A percentile compares a stretch with the other conserved stretches of the same genome.
Conservation (phyloP, 1,140 invertebrate genomes). For the Drosophila gunungcola region DNA sequence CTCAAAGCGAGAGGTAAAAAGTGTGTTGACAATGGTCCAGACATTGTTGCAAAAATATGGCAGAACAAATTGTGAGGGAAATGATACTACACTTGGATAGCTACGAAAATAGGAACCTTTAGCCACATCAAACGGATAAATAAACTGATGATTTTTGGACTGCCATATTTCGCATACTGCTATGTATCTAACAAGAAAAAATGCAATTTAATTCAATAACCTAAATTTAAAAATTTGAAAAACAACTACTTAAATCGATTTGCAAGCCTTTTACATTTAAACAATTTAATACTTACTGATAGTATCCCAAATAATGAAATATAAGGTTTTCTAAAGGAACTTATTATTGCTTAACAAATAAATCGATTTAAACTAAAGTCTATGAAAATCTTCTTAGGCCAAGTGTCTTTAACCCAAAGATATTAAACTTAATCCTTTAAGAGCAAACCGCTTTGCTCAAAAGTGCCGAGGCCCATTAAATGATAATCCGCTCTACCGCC, state of each 20-base stretch:
- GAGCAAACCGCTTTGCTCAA: neutral
- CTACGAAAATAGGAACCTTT: neutral
- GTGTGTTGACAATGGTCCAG: constrained; percentile 39
- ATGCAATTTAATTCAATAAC: too few relatives aligned
- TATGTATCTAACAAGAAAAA: too few relatives aligned
- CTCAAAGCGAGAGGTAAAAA: constrained; percentile 33
- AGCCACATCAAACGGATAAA: neutral
- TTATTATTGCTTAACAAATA: too few relatives aligned
- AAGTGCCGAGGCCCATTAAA: constrained; percentile 11
- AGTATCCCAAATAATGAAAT: too few relatives aligned
- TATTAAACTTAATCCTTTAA: neutral
- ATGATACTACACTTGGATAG: constrained; percentile 1
- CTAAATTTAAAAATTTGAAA: too few relatives aligned
- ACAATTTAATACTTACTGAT: too few relatives aligned
- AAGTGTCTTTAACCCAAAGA: neutral
- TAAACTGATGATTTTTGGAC: constrained; percentile 2
- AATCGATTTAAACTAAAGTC: too few relatives aligned
- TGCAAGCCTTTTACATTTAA: too few relatives aligned
- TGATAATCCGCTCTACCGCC: constrained; percentile 3
- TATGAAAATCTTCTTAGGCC: too few relatives aligned
- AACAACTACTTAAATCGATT: too few relatives aligned
- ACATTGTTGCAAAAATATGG: constrained; percentile 18
- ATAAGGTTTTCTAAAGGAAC: too few relatives aligned
- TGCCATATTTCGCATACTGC: too few relatives aligned
- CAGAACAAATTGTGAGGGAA: constrained; percentile 19